Percentiles rank a stretch among this genome's conserved stretches.
phyloP scores from a whole-genome alignment of 2,888 invertebrate genomes.

The Boloria euphrosyne region DNA sequence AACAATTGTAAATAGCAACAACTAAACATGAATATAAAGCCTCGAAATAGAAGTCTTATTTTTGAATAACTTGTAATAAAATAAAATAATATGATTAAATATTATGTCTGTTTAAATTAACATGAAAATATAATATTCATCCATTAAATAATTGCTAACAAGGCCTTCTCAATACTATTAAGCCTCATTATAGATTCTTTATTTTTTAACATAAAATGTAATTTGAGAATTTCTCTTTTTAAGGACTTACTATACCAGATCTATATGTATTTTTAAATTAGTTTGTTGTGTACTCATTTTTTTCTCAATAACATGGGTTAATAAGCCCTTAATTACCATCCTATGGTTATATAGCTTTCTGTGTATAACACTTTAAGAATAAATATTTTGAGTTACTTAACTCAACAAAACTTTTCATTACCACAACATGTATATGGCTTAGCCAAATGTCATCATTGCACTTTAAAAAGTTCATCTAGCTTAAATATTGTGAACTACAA shows the following conservation, averaged over 20 bases:
- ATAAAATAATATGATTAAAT: constrained; percentile 58
- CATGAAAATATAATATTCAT: constrained; percentile 32
- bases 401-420: constrained; percentile 64
- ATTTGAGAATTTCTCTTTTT: constrained; percentile 12
- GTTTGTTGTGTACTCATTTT: constrained; percentile 6
- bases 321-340: constrained; percentile 39
- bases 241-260: constrained; percentile 21
- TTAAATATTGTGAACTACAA: constrained; percentile 54
- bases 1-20: constrained; percentile 79
- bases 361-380: constrained; percentile 72
- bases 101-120: constrained; percentile 34
- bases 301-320: constrained; percentile 21
- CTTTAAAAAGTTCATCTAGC: constrained; percentile 61
- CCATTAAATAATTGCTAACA: constrained; percentile 24
- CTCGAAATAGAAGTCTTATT: constrained; percentile 65
- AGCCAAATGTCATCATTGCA: constrained; percentile 74
- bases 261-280: constrained; percentile 6
- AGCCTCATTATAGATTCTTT: constrained; percentile 12
- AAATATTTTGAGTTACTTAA: constrained; percentile 59
- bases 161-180: constrained; percentile 14
- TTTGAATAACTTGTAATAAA: constrained; percentile 60
- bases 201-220: constrained; percentile 19
- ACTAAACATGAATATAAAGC: constrained; percentile 64
- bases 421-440: constrained; percentile 71
- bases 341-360: constrained; percentile 54